Evolutionary conservation across 1,140 invertebrate species (phyloP).

Genomic region (Drosophila oshimai): DNA sequence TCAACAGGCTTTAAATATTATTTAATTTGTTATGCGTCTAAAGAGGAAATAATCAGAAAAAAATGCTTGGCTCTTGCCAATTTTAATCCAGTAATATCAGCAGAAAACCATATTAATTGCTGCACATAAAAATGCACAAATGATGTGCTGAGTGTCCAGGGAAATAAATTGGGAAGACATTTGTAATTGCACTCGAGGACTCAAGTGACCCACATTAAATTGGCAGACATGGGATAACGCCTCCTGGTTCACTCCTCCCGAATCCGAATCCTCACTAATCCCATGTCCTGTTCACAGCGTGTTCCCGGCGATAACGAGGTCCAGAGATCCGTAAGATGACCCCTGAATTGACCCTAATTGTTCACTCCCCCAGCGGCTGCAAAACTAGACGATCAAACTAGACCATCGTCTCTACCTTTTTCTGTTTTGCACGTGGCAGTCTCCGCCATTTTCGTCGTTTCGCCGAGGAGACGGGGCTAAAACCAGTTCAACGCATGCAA

Average conservation of each 20-base stretch:
- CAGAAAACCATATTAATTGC: neutral
- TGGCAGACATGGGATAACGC: conserved; percentile 8
- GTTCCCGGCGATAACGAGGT: neutral
- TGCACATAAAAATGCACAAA: conserved; percentile 7
- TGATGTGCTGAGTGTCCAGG: conserved; percentile 36
- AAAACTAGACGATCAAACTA: conserved; percentile 7
- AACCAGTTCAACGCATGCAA: conserved; percentile 58
- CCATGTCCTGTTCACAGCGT: conserved; percentile 9
- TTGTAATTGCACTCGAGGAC: conserved; percentile 41
- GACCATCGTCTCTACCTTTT: neutral
- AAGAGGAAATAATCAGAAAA: too few species aligned
- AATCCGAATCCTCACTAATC: neutral
- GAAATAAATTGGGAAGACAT: neutral
- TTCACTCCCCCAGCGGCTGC: conserved; percentile 10
- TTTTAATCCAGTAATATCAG: too few species aligned
- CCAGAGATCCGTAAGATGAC: neutral
- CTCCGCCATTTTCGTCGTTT: neutral
- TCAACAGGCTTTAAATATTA: too few species aligned
- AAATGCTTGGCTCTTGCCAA: too few species aligned
- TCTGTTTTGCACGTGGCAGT: conserved; percentile 14
- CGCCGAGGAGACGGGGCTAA: neutral
- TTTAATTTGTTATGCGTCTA: too few species aligned
- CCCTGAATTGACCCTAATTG: conserved; percentile 19
- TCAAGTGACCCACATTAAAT: conserved; percentile 41
- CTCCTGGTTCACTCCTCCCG: neutral